A percentile compares a stretch with the other conserved stretches of the same genome.
phyloP scores from a whole-genome alignment of 2,888 invertebrate species.

The Alitta virens region DNA sequence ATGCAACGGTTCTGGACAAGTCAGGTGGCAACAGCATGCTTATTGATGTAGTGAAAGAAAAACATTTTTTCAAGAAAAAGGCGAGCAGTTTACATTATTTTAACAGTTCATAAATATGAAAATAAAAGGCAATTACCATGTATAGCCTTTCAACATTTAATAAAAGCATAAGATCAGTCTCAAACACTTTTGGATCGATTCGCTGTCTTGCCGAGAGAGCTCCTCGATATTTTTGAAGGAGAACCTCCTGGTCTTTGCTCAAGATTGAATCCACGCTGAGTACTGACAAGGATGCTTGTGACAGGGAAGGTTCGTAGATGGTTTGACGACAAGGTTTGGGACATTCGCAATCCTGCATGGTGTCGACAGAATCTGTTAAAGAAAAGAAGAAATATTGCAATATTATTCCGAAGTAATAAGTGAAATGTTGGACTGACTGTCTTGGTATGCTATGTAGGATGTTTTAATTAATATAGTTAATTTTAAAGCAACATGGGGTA shows the following conservation, averaged over 20 bases:
- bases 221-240: constrained; percentile 15
- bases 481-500: neutral
- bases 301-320: constrained; percentile 29
- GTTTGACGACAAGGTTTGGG: constrained; percentile 32
- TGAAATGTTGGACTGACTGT: neutral
- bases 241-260: constrained; percentile 9
- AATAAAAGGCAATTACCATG: too few species aligned
- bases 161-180: constrained; percentile 18
- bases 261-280: constrained; percentile 28
- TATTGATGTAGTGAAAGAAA: too few species aligned
- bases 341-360: constrained; percentile 24
- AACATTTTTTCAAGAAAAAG: too few species aligned
- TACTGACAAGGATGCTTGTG: constrained; percentile 30
- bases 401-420: too few species aligned
- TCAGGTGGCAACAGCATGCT: too few species aligned
- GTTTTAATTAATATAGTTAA: neutral
- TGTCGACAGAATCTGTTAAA: constrained; percentile 1
- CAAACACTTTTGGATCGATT: constrained; percentile 17
- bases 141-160: constrained; percentile 14
- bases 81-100: too few species aligned
- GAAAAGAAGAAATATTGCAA: too few species aligned
- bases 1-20: too few species aligned
- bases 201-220: constrained; percentile 25
- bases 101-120: too few species aligned
- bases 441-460: neutral